Base-by-base conservation (phyloP, 2,888 invertebrate genomes). In the Congeria kusceri region DNA sequence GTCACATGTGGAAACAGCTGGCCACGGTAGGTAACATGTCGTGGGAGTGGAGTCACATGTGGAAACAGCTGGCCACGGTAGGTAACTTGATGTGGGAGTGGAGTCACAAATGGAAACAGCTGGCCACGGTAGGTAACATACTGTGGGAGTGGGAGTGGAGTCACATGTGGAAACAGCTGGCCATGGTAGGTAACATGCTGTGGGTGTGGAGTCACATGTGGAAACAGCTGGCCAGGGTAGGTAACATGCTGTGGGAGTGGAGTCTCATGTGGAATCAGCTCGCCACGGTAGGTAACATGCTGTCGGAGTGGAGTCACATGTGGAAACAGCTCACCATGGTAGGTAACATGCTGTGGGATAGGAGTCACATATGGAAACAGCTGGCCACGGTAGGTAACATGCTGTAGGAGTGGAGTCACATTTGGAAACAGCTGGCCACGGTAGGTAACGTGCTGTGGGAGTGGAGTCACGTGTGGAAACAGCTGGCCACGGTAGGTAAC, bases 91-190 rank as follows among this genome's bases (percentile, higher is more conserved):
- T 95, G 92, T 96, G 96, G 92, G 95, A 95, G 62, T 95, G 96
- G 13, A 95, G 95, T 76, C 95, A 97, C 18, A 95, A 97, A 87
- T 97, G 97, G 89, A 98, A 98, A 94, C 96, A 97, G 0, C 96
- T 98, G n/a, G 97, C 98, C 0, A 95, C 96, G 66, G 98, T 98
- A 94, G 97, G 98, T 67, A 97, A 97, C 0, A 96, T 97, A 83
- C 98, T 98, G 0, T 94, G n/a, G n/a, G n/a, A 98, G 58, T 94
- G 98, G 91, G 98, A 98, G 95, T 98, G 98, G 98, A 97, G 96
- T 20, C 95, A 96, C 85, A 96, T 97, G 84, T 98, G 98, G 98
- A 98, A 98, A 92, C 96, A 96, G 87, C 95, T 98, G 61, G 98
- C 96, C 95, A 96, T 98, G 95, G 98, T 98, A 77, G 88, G 82